Conservation (phyloP, 2,113 vertebrate species). For the Sceloporus tristichus region DNA sequence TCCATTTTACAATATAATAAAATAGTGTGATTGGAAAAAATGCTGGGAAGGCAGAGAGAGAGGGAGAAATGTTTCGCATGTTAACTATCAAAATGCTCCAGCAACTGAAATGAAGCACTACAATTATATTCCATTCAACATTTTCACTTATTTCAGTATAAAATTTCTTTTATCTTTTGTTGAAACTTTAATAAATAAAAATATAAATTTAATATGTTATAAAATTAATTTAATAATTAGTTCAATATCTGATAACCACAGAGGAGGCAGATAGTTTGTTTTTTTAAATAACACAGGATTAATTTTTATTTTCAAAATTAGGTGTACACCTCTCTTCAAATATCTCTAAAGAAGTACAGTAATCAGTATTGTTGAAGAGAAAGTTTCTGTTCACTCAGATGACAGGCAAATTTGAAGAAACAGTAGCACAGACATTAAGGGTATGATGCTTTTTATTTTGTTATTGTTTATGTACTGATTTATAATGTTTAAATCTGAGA, state of each 20-base stretch:
- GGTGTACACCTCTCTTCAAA: neutral
- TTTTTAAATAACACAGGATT: neutral
- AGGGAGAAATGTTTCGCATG: neutral
- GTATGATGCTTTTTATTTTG: neutral
- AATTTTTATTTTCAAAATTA: neutral
- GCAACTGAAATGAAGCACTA: slow-evolving; percentile 38
- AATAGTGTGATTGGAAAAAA: accelerated
- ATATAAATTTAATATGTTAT: neutral
- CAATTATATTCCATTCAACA: slow-evolving; percentile 5
- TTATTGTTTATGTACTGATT: neutral
- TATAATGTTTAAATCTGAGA: neutral
- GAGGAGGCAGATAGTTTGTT: neutral
- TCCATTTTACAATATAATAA: neutral
- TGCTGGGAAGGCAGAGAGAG: neutral
- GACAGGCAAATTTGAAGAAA: neutral
- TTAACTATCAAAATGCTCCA: neutral
- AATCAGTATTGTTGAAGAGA: neutral
- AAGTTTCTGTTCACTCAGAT: neutral
- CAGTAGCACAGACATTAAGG: neutral
- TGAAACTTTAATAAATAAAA: neutral
- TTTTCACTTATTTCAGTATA: neutral
- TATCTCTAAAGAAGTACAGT: neutral
- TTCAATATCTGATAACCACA: neutral
- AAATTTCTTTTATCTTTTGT: slow-evolving; percentile 9
- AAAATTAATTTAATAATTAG: slow-evolving; percentile 10